Base-by-base conservation (phyloP, 2,113 vertebrate species). In the Sceloporus undulatus region DNA sequence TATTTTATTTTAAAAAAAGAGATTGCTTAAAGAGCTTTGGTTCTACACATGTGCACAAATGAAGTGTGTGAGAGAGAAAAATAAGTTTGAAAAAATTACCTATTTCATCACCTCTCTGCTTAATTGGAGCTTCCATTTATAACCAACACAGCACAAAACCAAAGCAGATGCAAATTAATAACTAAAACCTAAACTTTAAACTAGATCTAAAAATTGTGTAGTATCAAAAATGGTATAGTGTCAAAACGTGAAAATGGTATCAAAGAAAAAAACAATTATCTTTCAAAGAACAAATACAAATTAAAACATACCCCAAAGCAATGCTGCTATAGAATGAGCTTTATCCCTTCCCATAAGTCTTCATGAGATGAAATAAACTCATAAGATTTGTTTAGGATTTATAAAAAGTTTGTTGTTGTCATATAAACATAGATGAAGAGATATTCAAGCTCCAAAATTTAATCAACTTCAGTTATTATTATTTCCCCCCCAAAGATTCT, bases 261-360 rank as follows among this genome's bases (percentile, higher is more conserved):
- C 18, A 18, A 29, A 59, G 5, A 78, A 83, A 52, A 27, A 40
- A 13, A 76, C 65, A 34, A 65, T 9, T 29, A 1, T 66, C 59
- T 62, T 78, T 27, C 48, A 82, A 88, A 38, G 40, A 23, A n/a
- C 9, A 48, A 54, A 75, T 23, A 4, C 6, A 82, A 74, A 11
- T 38, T n/a, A 27, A 29, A 42, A 76, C 29, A 76, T 6, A 25
- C 23, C 25, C 66, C 6, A 68, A 68, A 21, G 27, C 86, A 11
- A 52, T 83, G 59, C 29, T 68, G 71, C 29, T 52, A 34, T 42
- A 86, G 84, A 4, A 84, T 79, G 54, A 42, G 2, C 82, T 95
- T 89, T 85, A 85, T 42, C 42, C 54, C 68, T 42, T 74, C 7
- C 76, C 85, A 80, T 93, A 93, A 74, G 3, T 86, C 38, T 74